A percentile compares a stretch with the other conserved stretches of the same genome.
These are phyloP conservation scores for Gallinago stenura DNA, from an alignment of 2,797 vertebrate species.

Conservation along the genomic window DNA sequence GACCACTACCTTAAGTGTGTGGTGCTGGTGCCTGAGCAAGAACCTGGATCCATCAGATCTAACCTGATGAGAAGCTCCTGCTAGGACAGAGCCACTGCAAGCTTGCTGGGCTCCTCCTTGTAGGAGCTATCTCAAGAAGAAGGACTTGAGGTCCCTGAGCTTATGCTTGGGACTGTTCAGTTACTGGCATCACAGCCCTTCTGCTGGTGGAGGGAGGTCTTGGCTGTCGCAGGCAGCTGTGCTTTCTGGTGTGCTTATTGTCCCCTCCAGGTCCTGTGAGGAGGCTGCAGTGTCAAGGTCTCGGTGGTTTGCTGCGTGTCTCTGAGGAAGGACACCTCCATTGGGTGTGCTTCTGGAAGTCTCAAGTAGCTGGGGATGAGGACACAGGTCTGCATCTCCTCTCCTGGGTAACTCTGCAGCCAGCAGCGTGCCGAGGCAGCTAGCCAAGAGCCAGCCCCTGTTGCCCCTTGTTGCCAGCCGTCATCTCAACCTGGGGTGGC, in stretches of 20 bases:
- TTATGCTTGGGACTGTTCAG: not conserved
- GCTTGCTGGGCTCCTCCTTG: not conserved
- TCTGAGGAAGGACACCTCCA: not conserved
- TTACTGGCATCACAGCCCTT: not conserved
- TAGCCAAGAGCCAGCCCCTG: not conserved
- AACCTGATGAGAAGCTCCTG: not conserved
- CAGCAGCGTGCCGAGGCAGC: not conserved
- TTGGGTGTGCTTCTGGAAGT: not conserved
- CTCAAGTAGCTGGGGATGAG: rapidly evolving
- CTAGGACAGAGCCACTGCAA: not conserved
- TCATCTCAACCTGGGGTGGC: not conserved
- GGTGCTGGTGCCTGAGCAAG: not conserved
- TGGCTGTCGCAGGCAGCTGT: not conserved
- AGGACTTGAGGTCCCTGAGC: not conserved
- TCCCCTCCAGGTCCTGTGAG: not conserved
- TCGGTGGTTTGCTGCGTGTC: rapidly evolving
- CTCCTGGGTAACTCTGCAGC: not conserved
- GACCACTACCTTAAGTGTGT: no score
- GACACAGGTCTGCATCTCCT: not conserved
- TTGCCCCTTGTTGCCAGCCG: not conserved
- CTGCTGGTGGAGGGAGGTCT: not conserved
- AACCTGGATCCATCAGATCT: not conserved
- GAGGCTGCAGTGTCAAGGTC: not conserved
- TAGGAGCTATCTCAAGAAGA: not conserved
- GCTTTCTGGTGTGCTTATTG: not conserved